These are phyloP conservation scores for Labeo calbasu DNA, from an alignment of 2,797 vertebrate genomes.

Conservation along the genomic window DNA sequence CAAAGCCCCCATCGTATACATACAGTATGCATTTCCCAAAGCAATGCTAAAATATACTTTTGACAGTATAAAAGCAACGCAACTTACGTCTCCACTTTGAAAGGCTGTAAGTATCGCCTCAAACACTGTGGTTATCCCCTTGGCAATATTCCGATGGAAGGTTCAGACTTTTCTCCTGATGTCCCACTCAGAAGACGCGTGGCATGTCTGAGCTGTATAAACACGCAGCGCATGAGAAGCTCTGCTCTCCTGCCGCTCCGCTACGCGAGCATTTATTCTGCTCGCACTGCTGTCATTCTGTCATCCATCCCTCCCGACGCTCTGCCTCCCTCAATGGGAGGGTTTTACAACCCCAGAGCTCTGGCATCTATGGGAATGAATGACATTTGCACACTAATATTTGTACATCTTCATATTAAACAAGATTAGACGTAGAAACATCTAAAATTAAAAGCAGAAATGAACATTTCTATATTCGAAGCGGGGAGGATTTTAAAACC, in stretches of 20 bases:
- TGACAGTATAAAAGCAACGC: background rate
- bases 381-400: constrained; percentile 59
- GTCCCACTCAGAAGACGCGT: constrained; percentile 74
- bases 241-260: constrained; percentile 77
- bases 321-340: constrained; percentile 79
- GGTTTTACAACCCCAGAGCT: constrained; percentile 60
- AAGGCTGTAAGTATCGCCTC: background rate
- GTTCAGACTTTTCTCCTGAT: constrained; percentile 39
- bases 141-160: constrained; percentile 31
- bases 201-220: constrained; percentile 79
- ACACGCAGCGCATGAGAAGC: constrained; percentile 75
- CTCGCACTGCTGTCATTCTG: constrained; percentile 77
- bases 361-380: constrained; percentile 53
- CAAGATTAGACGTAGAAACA: background rate
- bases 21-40: background rate
- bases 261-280: constrained; percentile 80
- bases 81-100: constrained; percentile 36
- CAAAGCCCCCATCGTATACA: background rate
- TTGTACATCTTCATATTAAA: background rate
- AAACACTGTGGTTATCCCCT: constrained; percentile 9
- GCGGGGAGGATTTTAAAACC: background rate
- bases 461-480: background rate
- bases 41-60: constrained; percentile 17
- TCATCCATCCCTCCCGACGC: constrained; percentile 78
- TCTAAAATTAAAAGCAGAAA: background rate